Conservation (phyloP, 2,888 invertebrate species). For the Bellardia pandia region DNA sequence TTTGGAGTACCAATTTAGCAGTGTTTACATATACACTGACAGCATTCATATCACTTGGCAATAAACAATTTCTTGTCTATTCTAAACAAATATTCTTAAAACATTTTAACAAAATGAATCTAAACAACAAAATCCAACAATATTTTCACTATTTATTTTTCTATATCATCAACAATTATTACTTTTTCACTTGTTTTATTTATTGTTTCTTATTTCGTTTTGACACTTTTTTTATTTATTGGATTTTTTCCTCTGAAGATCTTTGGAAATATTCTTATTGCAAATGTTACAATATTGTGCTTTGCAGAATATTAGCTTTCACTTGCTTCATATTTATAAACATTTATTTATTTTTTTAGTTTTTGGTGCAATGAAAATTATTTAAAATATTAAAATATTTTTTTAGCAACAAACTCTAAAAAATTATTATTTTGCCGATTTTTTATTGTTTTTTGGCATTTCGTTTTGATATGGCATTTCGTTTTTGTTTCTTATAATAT, state of each 20-base stretch:
- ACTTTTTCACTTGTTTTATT: constrained; percentile 34
- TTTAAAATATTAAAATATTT: constrained; percentile 17
- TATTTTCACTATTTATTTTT: not conserved
- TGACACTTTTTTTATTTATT: constrained; percentile 45
- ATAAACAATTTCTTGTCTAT: constrained; percentile 45
- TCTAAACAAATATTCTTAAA: constrained; percentile 31
- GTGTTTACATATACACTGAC: constrained; percentile 80
- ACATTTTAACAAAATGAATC: constrained; percentile 36
- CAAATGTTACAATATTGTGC: constrained; percentile 9
- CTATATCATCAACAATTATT: constrained; percentile 36
- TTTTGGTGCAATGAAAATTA: constrained; percentile 2
- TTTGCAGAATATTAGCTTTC: not conserved
- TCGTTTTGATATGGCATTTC: constrained; percentile 75
- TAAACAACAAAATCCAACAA: constrained; percentile 2
- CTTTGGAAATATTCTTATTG: not conserved
- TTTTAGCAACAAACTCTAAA: constrained; percentile 52
- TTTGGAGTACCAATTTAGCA: constrained; percentile 79
- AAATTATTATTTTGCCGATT: constrained; percentile 77
- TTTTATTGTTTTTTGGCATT: constrained; percentile 76
- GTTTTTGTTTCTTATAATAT: constrained; percentile 40
- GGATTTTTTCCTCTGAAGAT: constrained; percentile 46
- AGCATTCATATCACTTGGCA: constrained; percentile 83
- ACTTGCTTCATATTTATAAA: not conserved
- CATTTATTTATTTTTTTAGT: not conserved
- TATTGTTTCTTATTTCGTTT: constrained; percentile 26